Evolutionary conservation across 2,113 vertebrate species (phyloP).

Genomic region (Leptobrachium ailaonicum): DNA sequence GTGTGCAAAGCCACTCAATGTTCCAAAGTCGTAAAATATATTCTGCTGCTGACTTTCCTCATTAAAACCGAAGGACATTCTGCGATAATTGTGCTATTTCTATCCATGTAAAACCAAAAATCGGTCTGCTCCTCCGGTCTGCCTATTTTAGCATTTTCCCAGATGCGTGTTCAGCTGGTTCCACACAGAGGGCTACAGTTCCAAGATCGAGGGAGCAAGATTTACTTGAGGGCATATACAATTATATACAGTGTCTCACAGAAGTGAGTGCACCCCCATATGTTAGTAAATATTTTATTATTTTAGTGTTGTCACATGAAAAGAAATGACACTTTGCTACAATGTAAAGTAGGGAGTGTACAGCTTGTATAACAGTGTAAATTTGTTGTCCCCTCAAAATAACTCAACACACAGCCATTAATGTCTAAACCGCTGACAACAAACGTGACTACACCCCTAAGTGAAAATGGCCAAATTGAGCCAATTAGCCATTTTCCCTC

Average conservation of each 20-base stretch:
- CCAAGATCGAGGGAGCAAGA: constrained; percentile 45
- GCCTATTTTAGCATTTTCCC: constrained; percentile 49
- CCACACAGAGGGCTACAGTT: constrained; percentile 52
- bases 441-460: too few species aligned
- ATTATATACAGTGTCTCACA: constrained; percentile 48
- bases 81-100: constrained; percentile 36
- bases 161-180: constrained; percentile 30
- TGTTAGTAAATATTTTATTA: too few species aligned
- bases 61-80: constrained; percentile 38
- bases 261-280: too few species aligned
- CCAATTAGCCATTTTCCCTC: too few species aligned
- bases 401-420: too few species aligned
- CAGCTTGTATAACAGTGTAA: too few species aligned
- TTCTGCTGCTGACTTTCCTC: constrained; percentile 48
- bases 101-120: constrained; percentile 40
- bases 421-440: too few species aligned
- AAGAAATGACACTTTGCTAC: too few species aligned
- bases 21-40: constrained; percentile 42
- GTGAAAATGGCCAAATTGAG: too few species aligned
- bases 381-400: too few species aligned
- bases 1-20: constrained; percentile 26
- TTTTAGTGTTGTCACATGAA: too few species aligned
- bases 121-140: constrained; percentile 42
- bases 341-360: too few species aligned
- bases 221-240: constrained; percentile 60